Evolutionary conservation across 2,888 invertebrate genomes (phyloP).

Genomic region (Cryptosula pallasiana): DNA sequence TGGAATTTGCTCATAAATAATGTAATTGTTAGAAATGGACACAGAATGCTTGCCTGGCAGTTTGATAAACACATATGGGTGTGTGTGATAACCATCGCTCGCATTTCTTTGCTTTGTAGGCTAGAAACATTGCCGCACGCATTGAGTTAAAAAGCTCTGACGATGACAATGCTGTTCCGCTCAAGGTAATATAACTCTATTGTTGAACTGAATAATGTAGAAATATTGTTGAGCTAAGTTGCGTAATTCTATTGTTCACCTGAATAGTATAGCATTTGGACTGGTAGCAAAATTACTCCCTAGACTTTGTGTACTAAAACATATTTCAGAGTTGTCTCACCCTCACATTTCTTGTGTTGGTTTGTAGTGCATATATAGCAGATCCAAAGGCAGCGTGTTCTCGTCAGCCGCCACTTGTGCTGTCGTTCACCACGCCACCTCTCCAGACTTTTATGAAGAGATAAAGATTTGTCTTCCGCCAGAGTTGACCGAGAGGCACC

Average conservation of each 20-base stretch:
- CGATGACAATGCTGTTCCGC: conserved; percentile 64
- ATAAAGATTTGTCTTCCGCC: conserved; percentile 80
- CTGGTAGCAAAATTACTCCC: too few species aligned
- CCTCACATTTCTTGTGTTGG: too few species aligned
- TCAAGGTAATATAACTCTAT: conserved; percentile 72
- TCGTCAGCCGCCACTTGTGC: conserved; percentile 60
- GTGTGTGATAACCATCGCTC: conserved; percentile 28
- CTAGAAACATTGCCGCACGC: conserved; percentile 87
- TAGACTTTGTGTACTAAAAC: too few species aligned
- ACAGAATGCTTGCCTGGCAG: too few species aligned
- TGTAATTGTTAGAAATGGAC: too few species aligned
- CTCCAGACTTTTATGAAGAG: conserved; percentile 87
- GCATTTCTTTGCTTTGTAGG: conserved; percentile 54
- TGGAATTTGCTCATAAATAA: too few species aligned
- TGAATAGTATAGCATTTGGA: too few species aligned
- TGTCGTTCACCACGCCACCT: conserved; percentile 83
- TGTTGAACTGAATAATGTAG: too few species aligned
- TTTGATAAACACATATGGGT: conserved; percentile 10
- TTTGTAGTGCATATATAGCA: conserved; percentile 68
- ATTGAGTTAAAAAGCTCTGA: conserved; percentile 82
- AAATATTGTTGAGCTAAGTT: too few species aligned
- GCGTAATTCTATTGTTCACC: too few species aligned
- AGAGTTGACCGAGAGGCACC: conserved; percentile 77
- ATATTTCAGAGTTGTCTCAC: too few species aligned
- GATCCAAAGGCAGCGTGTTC: conserved; percentile 59